A percentile compares a stretch with the other conserved stretches of the same genome.
Conservation (phyloP, 2,797 vertebrate genomes). For the Betta splendens region DNA sequence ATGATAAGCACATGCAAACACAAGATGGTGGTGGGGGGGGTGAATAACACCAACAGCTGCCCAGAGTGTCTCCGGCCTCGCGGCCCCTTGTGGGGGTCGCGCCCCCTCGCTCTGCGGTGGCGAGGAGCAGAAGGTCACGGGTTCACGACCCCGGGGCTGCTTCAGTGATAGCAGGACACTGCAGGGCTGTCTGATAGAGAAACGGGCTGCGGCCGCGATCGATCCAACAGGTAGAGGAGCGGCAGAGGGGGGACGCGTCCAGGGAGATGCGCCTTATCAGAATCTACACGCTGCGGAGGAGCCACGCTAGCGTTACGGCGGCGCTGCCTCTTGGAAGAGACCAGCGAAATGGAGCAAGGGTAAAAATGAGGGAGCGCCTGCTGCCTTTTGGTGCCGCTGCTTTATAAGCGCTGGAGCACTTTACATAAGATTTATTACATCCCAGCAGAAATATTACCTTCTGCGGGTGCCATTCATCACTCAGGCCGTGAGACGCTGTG, state of each 20-base stretch:
- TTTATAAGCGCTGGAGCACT: slow-evolving; percentile 84
- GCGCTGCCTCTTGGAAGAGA: slow-evolving; percentile 21
- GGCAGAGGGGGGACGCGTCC: slow-evolving; percentile 38
- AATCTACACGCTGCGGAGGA: slow-evolving; percentile 29
- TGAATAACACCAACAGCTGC: slow-evolving; percentile 69
- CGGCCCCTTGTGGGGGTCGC: slow-evolving; percentile 60
- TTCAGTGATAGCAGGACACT: slow-evolving; percentile 75
- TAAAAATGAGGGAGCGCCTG: slow-evolving; percentile 35
- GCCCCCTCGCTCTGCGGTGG: slow-evolving; percentile 50
- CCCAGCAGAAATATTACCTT: slow-evolving; percentile 96
- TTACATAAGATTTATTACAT: slow-evolving; percentile 95
- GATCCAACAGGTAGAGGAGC: slow-evolving; percentile 70
- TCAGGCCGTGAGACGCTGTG: slow-evolving; percentile 87
- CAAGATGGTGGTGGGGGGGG: slow-evolving; percentile 38
- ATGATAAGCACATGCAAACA: slow-evolving; percentile 79
- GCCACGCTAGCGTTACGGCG: slow-evolving; percentile 6
- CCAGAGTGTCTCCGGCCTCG: slow-evolving; percentile 52
- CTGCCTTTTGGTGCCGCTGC: slow-evolving; percentile 51
- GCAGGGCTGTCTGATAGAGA: slow-evolving; percentile 58
- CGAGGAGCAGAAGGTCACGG: slow-evolving; percentile 62
- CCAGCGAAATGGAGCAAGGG: slow-evolving; percentile 29
- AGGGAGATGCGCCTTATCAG: slow-evolving; percentile 39
- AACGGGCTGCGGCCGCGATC: slow-evolving; percentile 50
- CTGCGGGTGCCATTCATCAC: slow-evolving; percentile 95
- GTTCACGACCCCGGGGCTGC: slow-evolving; percentile 68